Percentiles rank a stretch among this genome's conserved stretches.
Evolutionary conservation across 2,797 vertebrate genomes (phyloP).

Genomic region (Allobates femoralis): DNA sequence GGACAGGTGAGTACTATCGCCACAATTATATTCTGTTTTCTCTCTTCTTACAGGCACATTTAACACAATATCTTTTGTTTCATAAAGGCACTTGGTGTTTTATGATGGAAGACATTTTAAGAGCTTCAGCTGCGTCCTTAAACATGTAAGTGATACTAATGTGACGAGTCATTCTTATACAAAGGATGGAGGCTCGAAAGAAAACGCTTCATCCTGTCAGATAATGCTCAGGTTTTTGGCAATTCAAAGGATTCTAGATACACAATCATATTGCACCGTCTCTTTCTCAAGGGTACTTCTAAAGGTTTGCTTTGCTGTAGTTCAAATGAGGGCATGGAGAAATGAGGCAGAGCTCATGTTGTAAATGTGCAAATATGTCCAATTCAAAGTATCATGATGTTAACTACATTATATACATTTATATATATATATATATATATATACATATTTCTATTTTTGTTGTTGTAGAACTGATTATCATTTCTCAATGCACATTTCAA

Average conservation of each 20-base stretch:
- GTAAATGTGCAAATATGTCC: no score
- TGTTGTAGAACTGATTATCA: no score
- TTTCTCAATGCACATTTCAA: no score
- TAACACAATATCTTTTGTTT: conserved; percentile 1
- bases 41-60: conserved; percentile 5
- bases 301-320: neutral
- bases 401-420: no score
- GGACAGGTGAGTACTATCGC: conserved; percentile 29
- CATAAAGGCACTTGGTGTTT: neutral
- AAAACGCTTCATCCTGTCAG: neutral
- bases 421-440: no score
- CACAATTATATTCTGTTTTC: conserved; percentile 35
- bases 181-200: neutral
- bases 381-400: no score
- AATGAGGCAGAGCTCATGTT: no score
- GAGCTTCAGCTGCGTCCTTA: neutral
- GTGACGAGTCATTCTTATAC: neutral
- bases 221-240: neutral
- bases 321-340: neutral
- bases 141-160: conserved; percentile 31
- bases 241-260: neutral
- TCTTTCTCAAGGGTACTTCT: neutral
- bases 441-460: no score
- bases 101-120: neutral
- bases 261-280: neutral